Evolutionary conservation across 2,797 vertebrate genomes (phyloP).

Genomic region (Dallia pectoralis): DNA sequence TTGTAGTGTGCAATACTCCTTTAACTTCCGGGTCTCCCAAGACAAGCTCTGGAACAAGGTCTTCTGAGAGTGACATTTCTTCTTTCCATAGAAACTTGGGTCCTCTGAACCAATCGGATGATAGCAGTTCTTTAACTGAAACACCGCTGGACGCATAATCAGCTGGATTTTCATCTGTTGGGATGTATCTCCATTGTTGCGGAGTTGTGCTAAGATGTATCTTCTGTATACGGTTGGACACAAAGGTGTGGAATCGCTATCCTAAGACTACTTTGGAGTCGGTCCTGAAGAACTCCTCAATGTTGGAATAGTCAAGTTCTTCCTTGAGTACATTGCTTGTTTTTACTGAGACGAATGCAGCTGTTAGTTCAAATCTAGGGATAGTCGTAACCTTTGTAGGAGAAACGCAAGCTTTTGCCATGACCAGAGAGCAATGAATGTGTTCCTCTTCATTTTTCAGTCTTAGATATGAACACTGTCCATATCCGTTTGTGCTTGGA

Average conservation of each 20-base stretch:
- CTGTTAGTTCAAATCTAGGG: too few relatives aligned
- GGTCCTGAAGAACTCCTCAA: too few relatives aligned
- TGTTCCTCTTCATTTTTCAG: not conserved
- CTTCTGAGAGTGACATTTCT: not conserved
- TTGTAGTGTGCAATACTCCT: not conserved
- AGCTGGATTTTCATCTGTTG: not conserved
- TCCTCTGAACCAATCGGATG: not conserved
- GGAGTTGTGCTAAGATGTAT: not conserved
- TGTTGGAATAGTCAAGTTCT: too few relatives aligned
- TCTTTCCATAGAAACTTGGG: conserved; percentile 2
- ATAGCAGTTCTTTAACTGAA: not conserved
- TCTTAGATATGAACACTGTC: not conserved
- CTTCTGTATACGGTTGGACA: not conserved
- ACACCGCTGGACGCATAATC: not conserved
- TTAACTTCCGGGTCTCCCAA: conserved; percentile 1
- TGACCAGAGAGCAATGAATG: not conserved
- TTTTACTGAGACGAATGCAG: too few relatives aligned
- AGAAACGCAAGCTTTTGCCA: too few relatives aligned
- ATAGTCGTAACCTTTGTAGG: too few relatives aligned
- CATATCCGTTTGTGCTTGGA: too few relatives aligned
- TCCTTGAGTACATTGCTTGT: too few relatives aligned
- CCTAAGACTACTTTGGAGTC: not conserved
- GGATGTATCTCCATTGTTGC: conserved; percentile 4
- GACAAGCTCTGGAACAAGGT: not conserved
- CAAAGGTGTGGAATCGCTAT: conserved; percentile 1